phyloP scores from a whole-genome alignment of 2,888 invertebrate genomes.

The Agriopis marginaria region DNA sequence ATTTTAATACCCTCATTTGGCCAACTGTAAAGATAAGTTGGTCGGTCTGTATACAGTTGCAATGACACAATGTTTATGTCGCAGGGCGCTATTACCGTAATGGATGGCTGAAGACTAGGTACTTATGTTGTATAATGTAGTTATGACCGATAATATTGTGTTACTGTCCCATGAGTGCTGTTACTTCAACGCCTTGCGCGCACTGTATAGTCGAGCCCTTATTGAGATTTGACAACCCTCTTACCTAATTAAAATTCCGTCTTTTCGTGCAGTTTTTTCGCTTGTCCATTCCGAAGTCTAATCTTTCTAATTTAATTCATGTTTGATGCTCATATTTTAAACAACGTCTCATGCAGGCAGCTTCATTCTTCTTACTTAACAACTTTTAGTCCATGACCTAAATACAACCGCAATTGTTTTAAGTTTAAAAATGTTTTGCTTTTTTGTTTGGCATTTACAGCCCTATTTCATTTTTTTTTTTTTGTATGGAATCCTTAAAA shows the following conservation, averaged over 20 bases:
- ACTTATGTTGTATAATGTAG: constrained; percentile 15
- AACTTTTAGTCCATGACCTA: no score
- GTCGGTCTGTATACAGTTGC: neutral
- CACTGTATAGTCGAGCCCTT: constrained; percentile 53
- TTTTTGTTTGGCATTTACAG: no score
- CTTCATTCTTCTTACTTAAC: no score
- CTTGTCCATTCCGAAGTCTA: neutral
- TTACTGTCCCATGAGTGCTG: constrained; percentile 81
- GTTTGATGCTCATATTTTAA: neutral
- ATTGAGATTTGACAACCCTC: constrained; percentile 38
- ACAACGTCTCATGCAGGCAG: no score
- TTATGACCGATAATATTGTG: constrained; percentile 33
- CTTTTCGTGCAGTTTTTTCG: constrained; percentile 21
- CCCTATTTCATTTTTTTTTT: no score
- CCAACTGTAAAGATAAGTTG: neutral
- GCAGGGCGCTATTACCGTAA: constrained; percentile 30
- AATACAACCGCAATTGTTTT: no score
- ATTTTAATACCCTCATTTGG: neutral
- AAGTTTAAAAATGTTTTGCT: no score
- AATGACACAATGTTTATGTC: constrained; percentile 25
- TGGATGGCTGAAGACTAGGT: constrained; percentile 19
- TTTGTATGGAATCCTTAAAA: no score
- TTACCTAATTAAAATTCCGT: neutral
- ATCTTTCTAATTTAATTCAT: neutral
- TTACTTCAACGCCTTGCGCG: constrained; percentile 68